Evolutionary conservation across 2,888 invertebrate genomes (phyloP).

Genomic region (Lasius platythorax): DNA sequence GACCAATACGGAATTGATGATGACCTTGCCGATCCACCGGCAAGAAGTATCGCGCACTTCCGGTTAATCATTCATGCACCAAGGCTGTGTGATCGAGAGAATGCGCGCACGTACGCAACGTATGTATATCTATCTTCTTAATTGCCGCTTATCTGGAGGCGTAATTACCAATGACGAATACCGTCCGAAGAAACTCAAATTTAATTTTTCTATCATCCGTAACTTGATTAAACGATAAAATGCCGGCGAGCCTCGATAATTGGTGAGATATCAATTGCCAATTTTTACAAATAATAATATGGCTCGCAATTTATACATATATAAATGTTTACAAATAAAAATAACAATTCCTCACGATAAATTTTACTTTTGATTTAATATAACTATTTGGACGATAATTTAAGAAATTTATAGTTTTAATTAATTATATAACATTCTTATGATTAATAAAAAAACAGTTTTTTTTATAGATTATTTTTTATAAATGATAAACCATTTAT

Average conservation of each 20-base stretch:
- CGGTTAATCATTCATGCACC: conserved; percentile 66
- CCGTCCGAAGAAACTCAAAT: not conserved
- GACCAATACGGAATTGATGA: conserved; percentile 55
- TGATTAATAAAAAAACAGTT: not conserved
- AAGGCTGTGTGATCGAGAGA: conserved; percentile 56
- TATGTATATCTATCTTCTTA: conserved; percentile 69
- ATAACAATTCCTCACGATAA: not conserved
- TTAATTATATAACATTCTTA: conserved; percentile 11
- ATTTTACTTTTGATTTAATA: not conserved
- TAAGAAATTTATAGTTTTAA: not conserved
- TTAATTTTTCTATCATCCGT: not conserved
- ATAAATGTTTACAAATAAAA: not conserved
- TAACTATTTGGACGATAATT: not conserved
- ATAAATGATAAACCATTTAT: conserved; percentile 16
- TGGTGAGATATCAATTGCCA: not conserved
- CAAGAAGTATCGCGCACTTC: conserved; percentile 71
- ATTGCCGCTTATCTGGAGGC: conserved; percentile 75
- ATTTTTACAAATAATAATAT: not conserved
- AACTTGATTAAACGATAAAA: conserved; percentile 10
- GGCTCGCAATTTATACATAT: not conserved
- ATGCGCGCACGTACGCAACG: conserved; percentile 51
- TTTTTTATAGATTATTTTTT: not conserved
- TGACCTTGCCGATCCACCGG: conserved; percentile 61
- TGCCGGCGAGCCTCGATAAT: not conserved
- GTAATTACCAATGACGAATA: conserved; percentile 51